Base-by-base conservation (phyloP, 1,140 invertebrate genomes). In the Drosophila grimshawi region DNA sequence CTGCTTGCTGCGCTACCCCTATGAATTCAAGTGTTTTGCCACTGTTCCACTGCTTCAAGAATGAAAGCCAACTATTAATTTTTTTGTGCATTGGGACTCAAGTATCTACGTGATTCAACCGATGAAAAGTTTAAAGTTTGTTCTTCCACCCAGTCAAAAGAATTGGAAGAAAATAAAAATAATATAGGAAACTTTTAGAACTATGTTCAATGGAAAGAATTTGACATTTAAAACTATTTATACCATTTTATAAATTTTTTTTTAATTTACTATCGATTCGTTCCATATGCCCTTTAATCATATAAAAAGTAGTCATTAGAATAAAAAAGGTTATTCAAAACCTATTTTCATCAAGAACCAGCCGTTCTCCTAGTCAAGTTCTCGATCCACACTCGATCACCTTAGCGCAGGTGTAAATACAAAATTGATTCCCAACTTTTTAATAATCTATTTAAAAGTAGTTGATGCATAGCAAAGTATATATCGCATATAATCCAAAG, bases 21-120 rank as follows among this genome's bases (percentile, higher is more conserved):
- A 7, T 37, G 35, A 7, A 7, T 7, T 5, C 1, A 7, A 7
- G 39, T n/a, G 3, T 43, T 8, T 52, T 73, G 49, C 33, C 43
- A 76, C 43, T 55, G 52, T 29, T 48, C 11, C 37, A 19, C 29
- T 57, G 55, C 49, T 64, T 78, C 49, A 75, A 78, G 88, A 75
- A 77, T 80, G 48, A 60, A 80, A 82, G 62, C 61, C 69, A 82
- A 69, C 83, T 69, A 83, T 78, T 77, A 88, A 75, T 86, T 88
- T 73, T 72, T 80, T 81, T 68, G 80, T 68, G 83, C 77, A 82
- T 77, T 88, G 79, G 69, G 76, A 82, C 65, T 51, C 53, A 49
- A 62, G 29, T 57, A 39, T 53, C 49, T 68, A 69, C 78, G 82
- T 86, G 81, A 62, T 61, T 62, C 55, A 19, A 72, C 7, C 52